Evolutionary conservation across 2,888 invertebrate genomes (phyloP).

Genomic region (Drosophila subquinaria): DNA sequence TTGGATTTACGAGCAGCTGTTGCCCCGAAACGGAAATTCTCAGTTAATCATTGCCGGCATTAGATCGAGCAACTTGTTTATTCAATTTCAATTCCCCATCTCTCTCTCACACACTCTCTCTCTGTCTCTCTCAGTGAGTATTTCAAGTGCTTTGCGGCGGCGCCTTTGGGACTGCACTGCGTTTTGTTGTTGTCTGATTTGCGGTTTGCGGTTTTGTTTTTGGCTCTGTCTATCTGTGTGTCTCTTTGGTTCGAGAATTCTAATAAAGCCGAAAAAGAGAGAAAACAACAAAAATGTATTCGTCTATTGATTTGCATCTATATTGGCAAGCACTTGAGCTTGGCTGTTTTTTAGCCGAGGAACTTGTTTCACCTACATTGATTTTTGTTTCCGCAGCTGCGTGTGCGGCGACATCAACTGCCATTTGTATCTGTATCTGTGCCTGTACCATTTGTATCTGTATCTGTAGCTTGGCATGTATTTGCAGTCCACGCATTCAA

Average conservation of each 20-base stretch:
- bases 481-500: constrained; percentile 25
- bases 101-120: constrained; percentile 1
- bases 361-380: constrained; percentile 78
- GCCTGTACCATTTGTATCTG: constrained; percentile 23
- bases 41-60: constrained; percentile 55
- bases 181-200: constrained; percentile 61
- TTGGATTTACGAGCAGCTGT: constrained; percentile 57
- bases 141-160: constrained; percentile 65
- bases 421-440: constrained; percentile 56
- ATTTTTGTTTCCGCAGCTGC: constrained; percentile 75
- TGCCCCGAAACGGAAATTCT: constrained; percentile 61
- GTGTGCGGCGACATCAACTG: constrained; percentile 64
- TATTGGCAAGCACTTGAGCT: constrained; percentile 65
- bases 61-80: constrained; percentile 65
- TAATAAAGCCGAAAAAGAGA: constrained; percentile 59
- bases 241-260: constrained; percentile 53
- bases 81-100: constrained; percentile 17
- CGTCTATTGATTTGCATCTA: constrained; percentile 76
- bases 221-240: not conserved
- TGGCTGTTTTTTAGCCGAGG: constrained; percentile 51
- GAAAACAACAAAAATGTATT: constrained; percentile 36
- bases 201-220: constrained; percentile 65
- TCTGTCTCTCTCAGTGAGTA: constrained; percentile 18
- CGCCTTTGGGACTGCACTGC: constrained; percentile 63
- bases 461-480: constrained; percentile 37